Evolutionary conservation across 2,113 vertebrate genomes (phyloP).

Genomic region (Syngnathus floridae): DNA sequence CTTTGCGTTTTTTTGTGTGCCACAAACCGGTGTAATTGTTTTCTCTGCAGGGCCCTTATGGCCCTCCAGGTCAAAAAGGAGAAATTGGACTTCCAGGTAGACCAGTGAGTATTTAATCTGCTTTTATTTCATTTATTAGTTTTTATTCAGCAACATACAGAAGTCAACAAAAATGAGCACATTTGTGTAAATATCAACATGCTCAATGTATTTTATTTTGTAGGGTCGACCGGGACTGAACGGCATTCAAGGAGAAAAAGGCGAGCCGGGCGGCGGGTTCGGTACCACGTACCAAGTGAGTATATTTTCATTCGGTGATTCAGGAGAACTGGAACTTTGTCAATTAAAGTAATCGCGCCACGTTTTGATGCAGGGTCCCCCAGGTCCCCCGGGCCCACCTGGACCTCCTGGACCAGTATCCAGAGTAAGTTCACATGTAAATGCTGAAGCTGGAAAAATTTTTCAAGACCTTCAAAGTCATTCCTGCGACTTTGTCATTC

Average conservation of each 20-base stretch:
- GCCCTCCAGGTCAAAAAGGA: constrained; percentile 80
- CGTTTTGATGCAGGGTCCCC: constrained; percentile 65
- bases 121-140: not conserved
- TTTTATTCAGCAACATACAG: not conserved
- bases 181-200: too few species aligned
- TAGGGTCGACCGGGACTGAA: constrained; percentile 92
- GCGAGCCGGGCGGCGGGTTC: constrained; percentile 65
- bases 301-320: not conserved
- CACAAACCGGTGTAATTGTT: not conserved
- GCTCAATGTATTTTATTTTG: not conserved
- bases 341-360: not conserved
- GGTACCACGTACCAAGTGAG: constrained; percentile 72
- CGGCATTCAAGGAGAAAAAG: constrained; percentile 84
- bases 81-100: constrained; percentile 92
- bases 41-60: constrained; percentile 71
- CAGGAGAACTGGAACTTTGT: not conserved
- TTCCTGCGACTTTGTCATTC: constrained; percentile 13
- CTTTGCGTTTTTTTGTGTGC: not conserved
- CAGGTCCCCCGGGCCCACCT: constrained; percentile 72
- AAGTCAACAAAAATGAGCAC: not conserved
- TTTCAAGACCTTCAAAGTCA: not conserved
- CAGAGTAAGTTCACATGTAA: constrained; percentile 45
- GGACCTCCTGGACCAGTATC: constrained; percentile 49
- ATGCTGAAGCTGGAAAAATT: not conserved
- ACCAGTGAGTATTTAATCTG: constrained; percentile 73